Conservation (phyloP, 2,113 vertebrate species). For the Sylvietta virens region DNA sequence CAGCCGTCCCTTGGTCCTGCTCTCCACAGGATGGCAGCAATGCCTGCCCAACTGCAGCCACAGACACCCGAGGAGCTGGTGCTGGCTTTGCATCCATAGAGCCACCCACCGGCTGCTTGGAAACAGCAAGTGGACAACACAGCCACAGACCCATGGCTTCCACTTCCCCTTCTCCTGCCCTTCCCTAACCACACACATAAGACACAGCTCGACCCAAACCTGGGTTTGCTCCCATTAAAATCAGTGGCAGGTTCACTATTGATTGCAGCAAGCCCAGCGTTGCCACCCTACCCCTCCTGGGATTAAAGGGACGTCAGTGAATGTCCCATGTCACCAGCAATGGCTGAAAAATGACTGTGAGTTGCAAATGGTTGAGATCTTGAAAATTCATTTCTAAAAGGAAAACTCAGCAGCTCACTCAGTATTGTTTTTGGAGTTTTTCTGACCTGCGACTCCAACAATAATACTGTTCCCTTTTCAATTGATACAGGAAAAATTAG, state of each 20-base stretch:
- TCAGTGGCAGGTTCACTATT: background rate
- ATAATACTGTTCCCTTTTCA: background rate
- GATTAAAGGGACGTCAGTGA: background rate
- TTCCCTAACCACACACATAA: rapidly evolving
- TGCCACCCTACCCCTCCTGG: rapidly evolving
- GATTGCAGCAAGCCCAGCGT: background rate
- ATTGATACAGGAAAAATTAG: background rate
- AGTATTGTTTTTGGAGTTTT: background rate
- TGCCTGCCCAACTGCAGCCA: background rate
- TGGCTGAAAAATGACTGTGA: background rate
- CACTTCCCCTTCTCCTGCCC: background rate
- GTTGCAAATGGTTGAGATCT: background rate
- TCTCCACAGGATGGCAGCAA: constrained; percentile 68
- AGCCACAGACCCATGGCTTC: background rate
- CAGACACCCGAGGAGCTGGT: rapidly evolving
- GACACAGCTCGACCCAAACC: background rate
- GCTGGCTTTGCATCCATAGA: background rate
- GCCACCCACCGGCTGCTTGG: background rate
- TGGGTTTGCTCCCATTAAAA: background rate
- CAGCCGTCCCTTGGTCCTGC: rapidly evolving
- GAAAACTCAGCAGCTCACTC: background rate
- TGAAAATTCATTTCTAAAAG: background rate
- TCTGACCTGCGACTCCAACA: background rate
- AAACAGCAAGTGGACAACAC: background rate
- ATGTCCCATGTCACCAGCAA: background rate